Conservation (phyloP, 2,888 invertebrate species). For the Agrochola litura region DNA sequence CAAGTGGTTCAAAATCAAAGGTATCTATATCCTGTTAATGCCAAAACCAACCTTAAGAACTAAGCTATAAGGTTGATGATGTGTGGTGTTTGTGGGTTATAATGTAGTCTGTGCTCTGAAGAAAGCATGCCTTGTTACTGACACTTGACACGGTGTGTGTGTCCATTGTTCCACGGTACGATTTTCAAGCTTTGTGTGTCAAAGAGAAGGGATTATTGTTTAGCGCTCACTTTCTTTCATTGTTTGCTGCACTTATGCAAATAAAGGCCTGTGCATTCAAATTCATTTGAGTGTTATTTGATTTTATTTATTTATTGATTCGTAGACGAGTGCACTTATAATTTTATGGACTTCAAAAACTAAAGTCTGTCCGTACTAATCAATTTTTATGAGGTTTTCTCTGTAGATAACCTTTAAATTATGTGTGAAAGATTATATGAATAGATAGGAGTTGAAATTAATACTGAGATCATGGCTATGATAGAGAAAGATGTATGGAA, state of each 20-base stretch:
- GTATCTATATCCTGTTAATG: slow-evolving; percentile 58
- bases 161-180: slow-evolving; percentile 75
- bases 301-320: slow-evolving; percentile 31
- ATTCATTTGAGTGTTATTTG: slow-evolving; percentile 11
- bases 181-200: slow-evolving; percentile 19
- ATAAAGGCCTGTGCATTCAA: slow-evolving; percentile 8
- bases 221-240: slow-evolving; percentile 33
- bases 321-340: slow-evolving; percentile 4
- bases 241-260: slow-evolving; percentile 30
- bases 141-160: slow-evolving; percentile 83
- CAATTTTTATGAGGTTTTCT: too few species aligned
- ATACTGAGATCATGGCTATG: too few species aligned
- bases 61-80: slow-evolving; percentile 49
- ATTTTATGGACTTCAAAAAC: too few species aligned
- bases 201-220: slow-evolving; percentile 33
- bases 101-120: slow-evolving; percentile 81
- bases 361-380: too few species aligned
- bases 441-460: too few species aligned
- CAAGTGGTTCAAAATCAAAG: slow-evolving; percentile 70
- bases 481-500: too few species aligned
- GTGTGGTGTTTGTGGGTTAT: slow-evolving; percentile 59
- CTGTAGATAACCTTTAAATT: too few species aligned
- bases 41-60: slow-evolving; percentile 41
- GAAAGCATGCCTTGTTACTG: slow-evolving; percentile 87
- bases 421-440: too few species aligned